Conservation (phyloP, 2,888 invertebrate species). For the Folsomia candida region DNA sequence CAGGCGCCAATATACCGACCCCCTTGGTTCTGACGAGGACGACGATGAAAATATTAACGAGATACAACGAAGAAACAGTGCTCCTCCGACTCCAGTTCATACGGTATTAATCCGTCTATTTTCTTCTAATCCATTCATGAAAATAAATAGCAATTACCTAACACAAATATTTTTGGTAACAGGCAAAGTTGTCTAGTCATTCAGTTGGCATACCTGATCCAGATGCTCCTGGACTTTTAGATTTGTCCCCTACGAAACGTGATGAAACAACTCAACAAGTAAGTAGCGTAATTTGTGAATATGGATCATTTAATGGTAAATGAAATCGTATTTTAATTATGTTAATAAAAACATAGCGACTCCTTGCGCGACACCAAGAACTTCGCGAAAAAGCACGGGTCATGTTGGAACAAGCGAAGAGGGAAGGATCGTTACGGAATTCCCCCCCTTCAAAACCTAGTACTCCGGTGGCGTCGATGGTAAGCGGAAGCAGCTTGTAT, state of each 20-base stretch:
- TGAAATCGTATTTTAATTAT: not conserved
- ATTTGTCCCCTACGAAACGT: slow-evolving; percentile 53
- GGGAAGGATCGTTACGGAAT: slow-evolving; percentile 59
- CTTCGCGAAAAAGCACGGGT: slow-evolving; percentile 78
- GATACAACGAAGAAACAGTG: slow-evolving; percentile 38
- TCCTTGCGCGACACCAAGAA: slow-evolving; percentile 77
- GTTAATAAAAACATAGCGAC: slow-evolving; percentile 60
- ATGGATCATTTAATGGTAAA: no score
- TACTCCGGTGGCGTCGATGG: slow-evolving; percentile 40
- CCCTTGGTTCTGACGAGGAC: slow-evolving; percentile 86
- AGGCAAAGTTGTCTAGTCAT: not conserved
- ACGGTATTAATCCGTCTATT: slow-evolving; percentile 28
- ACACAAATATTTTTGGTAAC: slow-evolving; percentile 7
- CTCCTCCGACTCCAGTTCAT: slow-evolving; percentile 46
- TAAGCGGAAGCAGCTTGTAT: not conserved
- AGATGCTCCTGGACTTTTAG: slow-evolving; percentile 52
- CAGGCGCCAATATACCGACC: slow-evolving; percentile 78
- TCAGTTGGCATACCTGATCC: slow-evolving; percentile 46
- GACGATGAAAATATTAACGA: slow-evolving; percentile 56
- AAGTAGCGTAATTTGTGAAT: slow-evolving; percentile 21
- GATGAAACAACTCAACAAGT: slow-evolving; percentile 49
- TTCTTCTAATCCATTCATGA: not conserved
- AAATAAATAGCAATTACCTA: not conserved
- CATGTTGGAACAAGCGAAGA: slow-evolving; percentile 74
- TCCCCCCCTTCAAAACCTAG: slow-evolving; percentile 49